Base-by-base conservation (phyloP, 2,888 invertebrate genomes). In the Nomada flava region DNA sequence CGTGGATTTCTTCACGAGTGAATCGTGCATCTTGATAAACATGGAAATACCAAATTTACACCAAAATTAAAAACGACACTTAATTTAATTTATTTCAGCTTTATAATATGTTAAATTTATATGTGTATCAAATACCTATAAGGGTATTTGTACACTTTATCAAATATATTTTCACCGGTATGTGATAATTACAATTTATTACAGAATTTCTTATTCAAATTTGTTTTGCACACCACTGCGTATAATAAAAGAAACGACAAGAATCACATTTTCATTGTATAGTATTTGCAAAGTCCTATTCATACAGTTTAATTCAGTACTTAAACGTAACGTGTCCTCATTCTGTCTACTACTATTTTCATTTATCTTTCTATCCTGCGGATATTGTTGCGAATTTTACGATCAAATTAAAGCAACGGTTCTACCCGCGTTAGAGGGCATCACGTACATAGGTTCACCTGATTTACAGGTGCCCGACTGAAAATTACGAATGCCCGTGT, bases 401-500 rank as follows among this genome's bases (percentile, higher is more conserved):
- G 52, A 52, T 63, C 52, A 26, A 63, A 52, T 72, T 72, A 53
- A 72, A 23, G n/a, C 53, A 72, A 72, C 63, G 42, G 63, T 53
- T 42, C 52, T 42, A 36, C n/a, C 18, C 13, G n/a, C 36, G 36
- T 23, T 62, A 63, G 23, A 71, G 23, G 42, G 23, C 52, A 29
- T 7, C 29, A 7, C 5, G 29, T 29, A 29, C 3, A 29, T 29
- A 47, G 0, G 13, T 47, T 47, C 47, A 29, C 5, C 29, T 26
- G 57, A 44, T 15, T 69, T 26, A 57, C 44, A 26, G 4, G 1
- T n/a, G 26, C 9, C 18, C 7, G 44, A n/a, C 50, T 59, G 5
- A n/a, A n/a, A 47, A 59, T 23, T 23, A 23, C 23, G 23, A 23
- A 23, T 23, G 23, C 23, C 23, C 23, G 23, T 23, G 23, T 23